A percentile compares a stretch with the other conserved stretches of the same genome.
phyloP scores from a whole-genome alignment of 2,888 invertebrate species.

The Volucella zonaria region DNA sequence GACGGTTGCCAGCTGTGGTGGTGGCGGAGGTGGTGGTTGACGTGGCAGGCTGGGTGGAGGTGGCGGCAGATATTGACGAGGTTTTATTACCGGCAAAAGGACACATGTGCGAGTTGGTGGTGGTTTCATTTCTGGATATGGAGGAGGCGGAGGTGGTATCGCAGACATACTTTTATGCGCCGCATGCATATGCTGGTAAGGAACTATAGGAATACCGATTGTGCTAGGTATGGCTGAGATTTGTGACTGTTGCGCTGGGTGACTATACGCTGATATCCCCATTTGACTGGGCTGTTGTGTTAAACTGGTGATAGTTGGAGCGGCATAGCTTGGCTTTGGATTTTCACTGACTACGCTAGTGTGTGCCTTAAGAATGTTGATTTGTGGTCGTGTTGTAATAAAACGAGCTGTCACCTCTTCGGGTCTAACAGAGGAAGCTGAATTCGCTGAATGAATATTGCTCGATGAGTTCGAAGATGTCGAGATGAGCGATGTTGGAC shows the following conservation, averaged over 20 bases:
- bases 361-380: slow-evolving; percentile 90
- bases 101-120: slow-evolving; percentile 84
- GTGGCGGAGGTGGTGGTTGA: slow-evolving; percentile 86
- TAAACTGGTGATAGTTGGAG: slow-evolving; percentile 79
- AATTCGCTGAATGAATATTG: slow-evolving; percentile 81
- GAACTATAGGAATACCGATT: slow-evolving; percentile 83
- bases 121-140: slow-evolving; percentile 83
- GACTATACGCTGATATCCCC: slow-evolving; percentile 78
- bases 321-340: slow-evolving; percentile 85
- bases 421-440: slow-evolving; percentile 82
- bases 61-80: slow-evolving; percentile 85
- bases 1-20: slow-evolving; percentile 88
- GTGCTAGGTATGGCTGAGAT: slow-evolving; percentile 77
- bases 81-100: slow-evolving; percentile 86
- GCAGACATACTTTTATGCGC: slow-evolving; percentile 86
- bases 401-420: slow-evolving; percentile 90
- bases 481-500: slow-evolving; percentile 82
- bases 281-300: slow-evolving; percentile 77
- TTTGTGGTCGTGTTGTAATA: slow-evolving; percentile 90
- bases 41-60: slow-evolving; percentile 87
- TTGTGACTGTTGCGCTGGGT: slow-evolving; percentile 75
- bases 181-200: slow-evolving; percentile 84
- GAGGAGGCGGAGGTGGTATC: slow-evolving; percentile 81
- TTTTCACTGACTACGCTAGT: slow-evolving; percentile 87
- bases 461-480: slow-evolving; percentile 78